Evolutionary conservation across 2,797 vertebrate species (phyloP), one percentile per base, ranked within the genome.

Genomic region (Pseudochromis fuscus): DNA sequence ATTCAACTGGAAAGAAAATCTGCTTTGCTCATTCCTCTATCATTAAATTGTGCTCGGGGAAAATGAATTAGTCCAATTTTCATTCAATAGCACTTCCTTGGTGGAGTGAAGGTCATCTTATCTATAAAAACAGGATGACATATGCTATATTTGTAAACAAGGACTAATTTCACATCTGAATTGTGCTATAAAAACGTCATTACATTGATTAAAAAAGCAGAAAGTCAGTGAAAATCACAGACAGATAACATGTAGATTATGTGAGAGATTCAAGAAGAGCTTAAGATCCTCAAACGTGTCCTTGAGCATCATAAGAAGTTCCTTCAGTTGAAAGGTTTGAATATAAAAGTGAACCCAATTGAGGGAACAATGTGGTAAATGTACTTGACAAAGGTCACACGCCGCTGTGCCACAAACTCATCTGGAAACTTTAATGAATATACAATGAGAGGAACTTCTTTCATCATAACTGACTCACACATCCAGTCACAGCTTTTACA

Each of bases 41-140:
- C 75, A 79, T 80, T 83, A 64, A 70, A 64, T 61, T 63, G 50
- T 51, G 16, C 55, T 33, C 51, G 19, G 24, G 33, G 77, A 81
- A n/a, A 81, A 84, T 75, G 44, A 42, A 78, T 79, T 66, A 45
- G 28, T 33, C 7, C 51, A 19, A 75, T 85, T 85, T 86, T 65
- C 59, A 74, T 62, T 86, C 30, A 58, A 10, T 40, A 49, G 15
- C 51, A 57, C 51, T 64, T 72, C 30, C 50, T 57, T 21, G 6
- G 35, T 66, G 1, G 2, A 62, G 57, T 62, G 24, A 75, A 73
- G 45, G 69, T 67, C 28, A 56, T 60, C 31, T 33, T 4, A 33
- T 57, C 15, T 25, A 19, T 18, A 55, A 53, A 62, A 60, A 48
- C 21, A 30, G 18, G 13, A 62, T 35, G 61, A 13, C 49, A 19